Evolutionary conservation across 2,113 vertebrate species (phyloP), one percentile per base, ranked within the genome.

Genomic region (Hippopotamus amphibius): DNA sequence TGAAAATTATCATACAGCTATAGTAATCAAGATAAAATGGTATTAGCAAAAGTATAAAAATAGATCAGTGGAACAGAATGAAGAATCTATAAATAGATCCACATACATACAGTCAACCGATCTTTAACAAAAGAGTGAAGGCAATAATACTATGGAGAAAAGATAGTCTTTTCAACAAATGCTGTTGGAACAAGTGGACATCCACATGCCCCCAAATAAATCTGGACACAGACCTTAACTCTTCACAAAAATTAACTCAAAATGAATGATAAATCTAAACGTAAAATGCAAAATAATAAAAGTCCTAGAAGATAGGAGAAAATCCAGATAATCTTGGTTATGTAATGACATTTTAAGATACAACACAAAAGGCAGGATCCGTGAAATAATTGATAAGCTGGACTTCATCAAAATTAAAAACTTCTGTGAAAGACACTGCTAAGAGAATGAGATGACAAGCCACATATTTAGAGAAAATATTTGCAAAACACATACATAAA

Each of bases 321-420:
- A 46, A 87, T 74, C 10, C 69, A 66, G 22, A 69, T 69, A 9
- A 86, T 68, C 43, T 12, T 71, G 59, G 5, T 3, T 80, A 92
- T 74, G 48, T n/a, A n/a, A 82, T 53, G 61, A 93, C 9, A 61
- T 87, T 82, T 76, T 89, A 61, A 63, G 74, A 93, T 21, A 87
- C 6, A 94, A 63, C 6, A 65, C 37, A 28, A 83, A 88, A n/a
- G 37, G 8, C 33, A 55, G 46, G 11, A 63, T 48, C 26, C 28
- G n/a, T 71, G 26, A 92, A 93, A 83, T 37, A 68, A 33, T 3
- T 87, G 46, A 85, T 48, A 93, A 90, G 17, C 17, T 65, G 28
- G 19, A 41, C 19, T 68, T 86, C 8, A 92, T 9, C 71, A 92
- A 89, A 87, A 83, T 79, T 81, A 65, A 96, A 82, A 30, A 26